Conservation (phyloP, 2,797 vertebrate genomes). For the Hozukius guyotensis region DNA sequence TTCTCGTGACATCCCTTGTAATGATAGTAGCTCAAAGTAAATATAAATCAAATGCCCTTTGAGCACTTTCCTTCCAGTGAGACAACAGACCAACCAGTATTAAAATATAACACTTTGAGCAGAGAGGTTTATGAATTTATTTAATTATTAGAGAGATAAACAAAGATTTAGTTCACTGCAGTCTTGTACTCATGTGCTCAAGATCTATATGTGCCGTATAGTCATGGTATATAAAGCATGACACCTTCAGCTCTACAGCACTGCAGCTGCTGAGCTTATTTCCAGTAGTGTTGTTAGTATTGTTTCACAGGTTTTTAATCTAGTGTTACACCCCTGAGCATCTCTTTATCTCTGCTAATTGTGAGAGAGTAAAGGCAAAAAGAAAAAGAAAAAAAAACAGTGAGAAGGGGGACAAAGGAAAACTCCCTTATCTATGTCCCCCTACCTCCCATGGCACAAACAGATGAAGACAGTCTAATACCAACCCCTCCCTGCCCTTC, state of each 20-base stretch:
- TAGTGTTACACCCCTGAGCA: conserved; percentile 20
- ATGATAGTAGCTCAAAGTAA: background rate
- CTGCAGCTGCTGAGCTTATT: conserved; percentile 22
- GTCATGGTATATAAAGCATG: background rate
- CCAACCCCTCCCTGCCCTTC: conserved; percentile 62
- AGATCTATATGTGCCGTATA: background rate
- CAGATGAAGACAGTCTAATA: conserved; percentile 54
- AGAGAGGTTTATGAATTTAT: background rate
- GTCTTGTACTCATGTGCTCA: background rate
- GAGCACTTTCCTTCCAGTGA: background rate
- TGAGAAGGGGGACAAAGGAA: conserved; percentile 4
- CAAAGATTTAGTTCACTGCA: background rate
- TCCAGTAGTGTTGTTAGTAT: conserved; percentile 40
- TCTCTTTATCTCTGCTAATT: conserved; percentile 51
- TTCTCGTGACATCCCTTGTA: no score
- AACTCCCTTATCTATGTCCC: conserved; percentile 29
- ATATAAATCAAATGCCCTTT: background rate
- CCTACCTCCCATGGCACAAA: conserved; percentile 36
- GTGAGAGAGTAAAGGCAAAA: conserved; percentile 31
- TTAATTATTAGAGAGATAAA: background rate
- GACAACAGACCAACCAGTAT: background rate
- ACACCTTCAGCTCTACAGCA: background rate
- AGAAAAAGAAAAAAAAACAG: background rate
- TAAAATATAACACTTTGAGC: background rate
- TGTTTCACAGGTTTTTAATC: conserved; percentile 25